Evolutionary conservation across 1,140 invertebrate species (phyloP), one percentile per base, ranked within the genome.

Genomic region (Trichogramma pretiosum): DNA sequence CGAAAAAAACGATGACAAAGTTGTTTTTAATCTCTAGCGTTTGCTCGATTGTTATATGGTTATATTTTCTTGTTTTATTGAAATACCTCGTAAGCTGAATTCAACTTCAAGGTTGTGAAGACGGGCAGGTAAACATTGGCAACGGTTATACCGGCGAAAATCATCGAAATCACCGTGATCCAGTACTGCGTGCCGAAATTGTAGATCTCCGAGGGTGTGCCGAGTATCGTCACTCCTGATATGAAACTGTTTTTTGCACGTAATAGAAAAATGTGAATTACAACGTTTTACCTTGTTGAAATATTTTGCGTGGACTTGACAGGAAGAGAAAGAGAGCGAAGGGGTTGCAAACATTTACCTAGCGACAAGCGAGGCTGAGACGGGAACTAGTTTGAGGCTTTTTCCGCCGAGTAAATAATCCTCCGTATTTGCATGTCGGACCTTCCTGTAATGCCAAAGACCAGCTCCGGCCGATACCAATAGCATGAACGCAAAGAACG

Each of bases 201-300:
- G 63, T 92, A 93, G 53, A 90, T 84, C 71, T 93, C 89, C 0
- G 87, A 80, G 4, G 89, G 89, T 9, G 84, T 88, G 11, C 89
- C 91, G 13, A 94, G 72, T 47, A 95, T 79, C 8, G 89, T 91
- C 24, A 93, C 85, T 38, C 89, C 89, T 0, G 89, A 93, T 63
- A 93, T 84, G 64, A 92, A 91, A 59, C 84, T 87, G 58, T 11
- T n/a, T n/a, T n/a, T n/a, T n/a, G n/a, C n/a, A n/a, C n/a, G n/a
- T n/a, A n/a, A n/a, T n/a, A n/a, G n/a, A n/a, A n/a, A n/a, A n/a
- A n/a, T n/a, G n/a, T n/a, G n/a, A n/a, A n/a, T n/a, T n/a, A n/a
- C n/a, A n/a, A n/a, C n/a, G n/a, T n/a, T n/a, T n/a, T n/a, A n/a
- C n/a, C n/a, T n/a, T n/a, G n/a, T n/a, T n/a, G n/a, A n/a, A n/a